phyloP scores from a whole-genome alignment of 2,797 vertebrate species.

The Periophthalmus magnuspinnatus region DNA sequence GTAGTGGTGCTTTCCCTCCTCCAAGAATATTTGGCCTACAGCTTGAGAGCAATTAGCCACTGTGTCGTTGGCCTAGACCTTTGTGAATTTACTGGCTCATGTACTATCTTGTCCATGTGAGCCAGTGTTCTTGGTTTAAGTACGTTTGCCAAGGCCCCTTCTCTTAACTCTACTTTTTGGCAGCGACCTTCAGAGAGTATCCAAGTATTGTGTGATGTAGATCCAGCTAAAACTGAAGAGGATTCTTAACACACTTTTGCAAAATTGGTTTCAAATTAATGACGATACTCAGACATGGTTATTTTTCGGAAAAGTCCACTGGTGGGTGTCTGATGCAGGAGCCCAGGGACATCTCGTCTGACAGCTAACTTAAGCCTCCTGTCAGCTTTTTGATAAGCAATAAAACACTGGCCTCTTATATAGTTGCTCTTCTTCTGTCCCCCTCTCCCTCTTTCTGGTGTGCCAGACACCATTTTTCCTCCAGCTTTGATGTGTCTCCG shows the following conservation, averaged over 20 bases:
- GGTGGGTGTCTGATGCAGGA: conserved; percentile 23
- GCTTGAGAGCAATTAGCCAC: background rate
- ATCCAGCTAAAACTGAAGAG: conserved; percentile 30
- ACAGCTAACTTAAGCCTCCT: conserved; percentile 53
- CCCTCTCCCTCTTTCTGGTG: conserved; percentile 28
- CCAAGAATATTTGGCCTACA: background rate
- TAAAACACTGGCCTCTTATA: conserved; percentile 42
- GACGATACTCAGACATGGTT: conserved; percentile 34
- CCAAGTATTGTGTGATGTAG: conserved; percentile 22
- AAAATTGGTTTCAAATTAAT: conserved; percentile 23
- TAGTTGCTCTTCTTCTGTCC: conserved; percentile 21
- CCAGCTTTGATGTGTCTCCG: conserved; percentile 65
- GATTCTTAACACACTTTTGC: conserved; percentile 31
- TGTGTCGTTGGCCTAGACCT: conserved; percentile 8
- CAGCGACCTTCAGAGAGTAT: conserved; percentile 33
- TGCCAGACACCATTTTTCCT: conserved; percentile 46
- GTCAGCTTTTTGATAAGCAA: conserved; percentile 62
- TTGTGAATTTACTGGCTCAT: conserved; percentile 2
- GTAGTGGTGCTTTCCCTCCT: conserved; percentile 2
- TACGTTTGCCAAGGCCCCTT: conserved; percentile 23
- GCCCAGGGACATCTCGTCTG: conserved; percentile 39
- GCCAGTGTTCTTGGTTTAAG: conserved; percentile 17
- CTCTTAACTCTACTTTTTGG: conserved; percentile 24
- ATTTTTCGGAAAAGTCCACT: conserved; percentile 10
- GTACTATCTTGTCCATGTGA: background rate